These are phyloP conservation scores for Lamprotornis superbus DNA, from an alignment of 2,113 vertebrate species.

Conservation along the genomic window DNA sequence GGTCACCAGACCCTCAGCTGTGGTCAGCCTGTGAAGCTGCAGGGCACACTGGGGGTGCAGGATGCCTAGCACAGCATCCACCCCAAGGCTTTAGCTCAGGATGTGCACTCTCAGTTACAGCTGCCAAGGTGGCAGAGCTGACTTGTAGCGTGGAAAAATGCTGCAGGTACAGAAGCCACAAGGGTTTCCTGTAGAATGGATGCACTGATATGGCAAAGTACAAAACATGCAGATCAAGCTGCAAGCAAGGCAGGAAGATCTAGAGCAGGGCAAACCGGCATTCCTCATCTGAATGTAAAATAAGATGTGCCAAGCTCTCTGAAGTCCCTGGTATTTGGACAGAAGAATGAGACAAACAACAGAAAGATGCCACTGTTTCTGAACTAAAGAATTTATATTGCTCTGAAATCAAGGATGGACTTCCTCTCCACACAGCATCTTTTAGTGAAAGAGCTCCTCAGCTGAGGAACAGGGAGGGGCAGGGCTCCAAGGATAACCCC, in stretches of 20 bases:
- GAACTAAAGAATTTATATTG: not conserved
- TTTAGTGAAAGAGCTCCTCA: not conserved
- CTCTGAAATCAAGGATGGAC: not conserved
- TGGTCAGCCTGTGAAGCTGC: not conserved
- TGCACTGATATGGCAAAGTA: not conserved
- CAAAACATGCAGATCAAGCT: not conserved
- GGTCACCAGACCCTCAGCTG: rapidly evolving
- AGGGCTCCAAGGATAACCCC: not conserved
- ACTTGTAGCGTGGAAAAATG: not conserved
- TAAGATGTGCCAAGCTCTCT: not conserved
- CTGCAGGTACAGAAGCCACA: not conserved
- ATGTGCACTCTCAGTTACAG: not conserved
- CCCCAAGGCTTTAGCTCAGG: not conserved
- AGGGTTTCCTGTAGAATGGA: not conserved
- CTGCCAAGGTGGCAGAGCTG: not conserved
- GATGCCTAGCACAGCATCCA: not conserved
- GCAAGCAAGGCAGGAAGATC: not conserved
- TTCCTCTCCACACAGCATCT: not conserved
- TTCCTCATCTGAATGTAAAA: not conserved
- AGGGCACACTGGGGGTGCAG: rapidly evolving
- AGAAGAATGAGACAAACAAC: not conserved
- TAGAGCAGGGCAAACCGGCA: not conserved
- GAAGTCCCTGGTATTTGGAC: not conserved
- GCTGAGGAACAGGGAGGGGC: not conserved
- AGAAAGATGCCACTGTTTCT: not conserved